These are phyloP conservation scores for Spermophilus dauricus DNA, from an alignment of 2,113 vertebrate genomes.

Conservation along the genomic window DNA sequence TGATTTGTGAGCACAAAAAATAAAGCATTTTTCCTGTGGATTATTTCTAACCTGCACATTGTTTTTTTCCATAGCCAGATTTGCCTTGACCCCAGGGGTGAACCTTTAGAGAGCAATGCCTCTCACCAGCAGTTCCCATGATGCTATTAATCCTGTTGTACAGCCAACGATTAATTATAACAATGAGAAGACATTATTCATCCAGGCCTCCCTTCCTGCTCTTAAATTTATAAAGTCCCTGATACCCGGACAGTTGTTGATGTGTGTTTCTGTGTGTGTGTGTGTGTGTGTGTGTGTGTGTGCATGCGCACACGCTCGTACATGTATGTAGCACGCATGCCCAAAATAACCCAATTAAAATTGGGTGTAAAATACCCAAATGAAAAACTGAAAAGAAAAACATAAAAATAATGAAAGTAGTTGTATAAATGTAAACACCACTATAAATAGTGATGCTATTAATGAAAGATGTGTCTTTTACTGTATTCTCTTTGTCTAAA, in stretches of 20 bases:
- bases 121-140: not conserved
- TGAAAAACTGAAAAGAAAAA: slow-evolving; percentile 48
- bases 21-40: slow-evolving; percentile 56
- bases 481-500: slow-evolving; percentile 27
- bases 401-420: slow-evolving; percentile 25
- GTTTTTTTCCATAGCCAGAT: slow-evolving; percentile 26
- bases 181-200: slow-evolving; percentile 52
- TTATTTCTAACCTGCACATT: slow-evolving; percentile 39
- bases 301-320: rapidly evolving
- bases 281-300: not conserved
- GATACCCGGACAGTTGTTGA: not conserved
- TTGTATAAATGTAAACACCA: not conserved
- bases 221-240: slow-evolving; percentile 29
- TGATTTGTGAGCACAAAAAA: slow-evolving; percentile 47
- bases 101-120: slow-evolving; percentile 5
- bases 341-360: slow-evolving; percentile 47
- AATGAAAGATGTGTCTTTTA: not conserved
- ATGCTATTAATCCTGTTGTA: not conserved
- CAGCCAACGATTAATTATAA: slow-evolving; percentile 33
- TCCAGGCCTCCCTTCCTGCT: slow-evolving; percentile 43
- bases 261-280: not conserved
- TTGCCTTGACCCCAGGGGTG: slow-evolving; percentile 44
- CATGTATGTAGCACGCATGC: not conserved
- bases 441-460: not conserved
- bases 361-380: not conserved